Base-by-base conservation (phyloP, 23 tunicate species). In the Trididemnum clinides region DNA sequence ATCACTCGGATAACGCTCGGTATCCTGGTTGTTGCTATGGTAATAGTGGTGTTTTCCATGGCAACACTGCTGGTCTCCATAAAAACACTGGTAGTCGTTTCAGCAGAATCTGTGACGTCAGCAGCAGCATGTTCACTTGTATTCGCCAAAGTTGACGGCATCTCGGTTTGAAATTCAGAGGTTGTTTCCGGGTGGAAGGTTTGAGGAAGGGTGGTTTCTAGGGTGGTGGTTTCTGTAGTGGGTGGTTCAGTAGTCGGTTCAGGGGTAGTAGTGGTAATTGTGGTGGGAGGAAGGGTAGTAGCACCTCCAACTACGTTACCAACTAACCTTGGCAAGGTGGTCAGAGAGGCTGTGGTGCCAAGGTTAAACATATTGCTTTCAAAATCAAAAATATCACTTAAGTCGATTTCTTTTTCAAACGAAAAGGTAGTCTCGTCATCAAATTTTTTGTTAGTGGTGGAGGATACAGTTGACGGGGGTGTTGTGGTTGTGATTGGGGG, bases 401-500 rank as follows among this genome's bases (percentile, higher is more conserved):
- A 31, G 37, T 29, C 12, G 4, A 29, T 32, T 20, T 66, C 75
- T 28, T 31, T 37, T 3, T 66, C 10, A 3, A 66, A 31, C 2
- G 75, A 66, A 6, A 29, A 36, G 10, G 75, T 66, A 5, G 75
- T 66, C 31, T 29, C 37, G 37, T 66, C 75, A 66, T 3, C 36
- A 31, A 5, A 66, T 3, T 5, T 20, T 6, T 31, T 23, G 50
- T 84, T 49, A 0, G 80, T 72, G 0, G 98, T 39, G 31, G 95
- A 20, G 83, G 57, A 23, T 89, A 78, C 0, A 22, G 20, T 25
- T 25, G 83, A 33, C 0, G 89, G 79, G 20, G 62, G 15, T 5
- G 82, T 29, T 20, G 96, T 92, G 0, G 97, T 78, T 12, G 82
- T 84, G 18, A 72, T 19, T 0, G 94, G 96, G 2, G 99, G 99